Conservation (phyloP, 2,888 invertebrate species). For the Mesorhabditis sp. region DNA sequence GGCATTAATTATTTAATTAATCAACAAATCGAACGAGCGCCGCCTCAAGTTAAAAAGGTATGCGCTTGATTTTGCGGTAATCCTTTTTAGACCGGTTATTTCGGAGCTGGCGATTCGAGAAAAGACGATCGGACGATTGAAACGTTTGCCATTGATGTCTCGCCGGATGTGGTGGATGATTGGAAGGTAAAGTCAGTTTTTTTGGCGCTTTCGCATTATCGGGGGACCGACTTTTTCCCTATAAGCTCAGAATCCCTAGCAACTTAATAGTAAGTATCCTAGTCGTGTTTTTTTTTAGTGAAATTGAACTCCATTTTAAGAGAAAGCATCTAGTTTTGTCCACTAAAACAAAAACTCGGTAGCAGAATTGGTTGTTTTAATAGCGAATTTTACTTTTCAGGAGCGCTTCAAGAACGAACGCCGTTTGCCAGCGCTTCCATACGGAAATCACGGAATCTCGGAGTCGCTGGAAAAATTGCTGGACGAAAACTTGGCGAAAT, state of each 20-base stretch:
- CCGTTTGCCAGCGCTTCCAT: neutral
- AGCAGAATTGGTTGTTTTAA: neutral
- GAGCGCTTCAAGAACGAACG: neutral
- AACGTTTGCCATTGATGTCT: slow-evolving; percentile 15
- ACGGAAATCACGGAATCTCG: neutral
- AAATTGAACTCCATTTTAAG: too few species aligned
- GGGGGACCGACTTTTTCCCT: too few species aligned
- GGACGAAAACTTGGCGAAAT: slow-evolving; percentile 26
- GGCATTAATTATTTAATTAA: neutral
- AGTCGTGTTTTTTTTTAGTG: too few species aligned
- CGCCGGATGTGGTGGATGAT: slow-evolving; percentile 7
- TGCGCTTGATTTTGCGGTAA: neutral
- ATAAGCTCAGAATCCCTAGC: too few species aligned
- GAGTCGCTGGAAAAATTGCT: slow-evolving; percentile 20
- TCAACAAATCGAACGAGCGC: neutral
- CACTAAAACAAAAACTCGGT: neutral
- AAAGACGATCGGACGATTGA: slow-evolving; percentile 24
- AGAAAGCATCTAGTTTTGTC: neutral
- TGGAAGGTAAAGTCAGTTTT: neutral
- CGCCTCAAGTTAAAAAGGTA: neutral
- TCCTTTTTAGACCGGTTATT: slow-evolving; percentile 19
- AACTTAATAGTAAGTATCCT: too few species aligned
- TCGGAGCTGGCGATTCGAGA: slow-evolving; percentile 16
- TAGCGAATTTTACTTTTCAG: neutral
- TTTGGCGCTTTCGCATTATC: neutral